Evolutionary conservation across 2,888 invertebrate genomes (phyloP).

Genomic region (Trichacis sp.): DNA sequence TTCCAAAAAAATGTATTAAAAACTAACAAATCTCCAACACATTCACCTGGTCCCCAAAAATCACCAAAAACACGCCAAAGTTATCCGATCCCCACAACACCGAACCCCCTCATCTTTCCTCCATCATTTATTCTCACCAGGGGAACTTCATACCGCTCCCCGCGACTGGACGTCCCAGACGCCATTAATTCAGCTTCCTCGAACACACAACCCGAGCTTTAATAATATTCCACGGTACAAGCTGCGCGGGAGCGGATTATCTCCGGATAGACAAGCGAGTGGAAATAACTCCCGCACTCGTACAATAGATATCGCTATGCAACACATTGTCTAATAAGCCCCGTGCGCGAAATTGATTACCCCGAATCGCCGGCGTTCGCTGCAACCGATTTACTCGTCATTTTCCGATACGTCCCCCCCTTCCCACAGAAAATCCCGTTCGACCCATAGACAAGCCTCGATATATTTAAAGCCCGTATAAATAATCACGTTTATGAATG

Average conservation of each 20-base stretch:
- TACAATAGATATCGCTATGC: not conserved
- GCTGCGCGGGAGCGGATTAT: constrained; percentile 5
- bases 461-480: not conserved
- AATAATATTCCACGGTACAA: constrained; percentile 44
- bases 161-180: constrained; percentile 49
- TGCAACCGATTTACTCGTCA: not conserved
- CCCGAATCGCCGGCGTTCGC: no score
- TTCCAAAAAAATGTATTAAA: no score
- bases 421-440: not conserved
- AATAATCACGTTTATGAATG: constrained; percentile 6
- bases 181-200: constrained; percentile 57
- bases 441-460: not conserved
- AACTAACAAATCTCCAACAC: no score
- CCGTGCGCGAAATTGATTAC: not conserved
- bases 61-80: no score
- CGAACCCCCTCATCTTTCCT: constrained; percentile 47
- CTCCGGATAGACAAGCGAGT: not conserved
- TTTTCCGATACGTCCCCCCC: not conserved
- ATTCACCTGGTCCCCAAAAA: no score
- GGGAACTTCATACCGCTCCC: constrained; percentile 57
- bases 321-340: not conserved
- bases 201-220: constrained; percentile 49
- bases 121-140: constrained; percentile 34
- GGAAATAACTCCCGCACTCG: not conserved
- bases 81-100: no score